A percentile compares a stretch with the other conserved stretches of the same genome.
These are phyloP conservation scores for Adelosebastes latens DNA, from an alignment of 2,797 vertebrate genomes.

Conservation along the genomic window DNA sequence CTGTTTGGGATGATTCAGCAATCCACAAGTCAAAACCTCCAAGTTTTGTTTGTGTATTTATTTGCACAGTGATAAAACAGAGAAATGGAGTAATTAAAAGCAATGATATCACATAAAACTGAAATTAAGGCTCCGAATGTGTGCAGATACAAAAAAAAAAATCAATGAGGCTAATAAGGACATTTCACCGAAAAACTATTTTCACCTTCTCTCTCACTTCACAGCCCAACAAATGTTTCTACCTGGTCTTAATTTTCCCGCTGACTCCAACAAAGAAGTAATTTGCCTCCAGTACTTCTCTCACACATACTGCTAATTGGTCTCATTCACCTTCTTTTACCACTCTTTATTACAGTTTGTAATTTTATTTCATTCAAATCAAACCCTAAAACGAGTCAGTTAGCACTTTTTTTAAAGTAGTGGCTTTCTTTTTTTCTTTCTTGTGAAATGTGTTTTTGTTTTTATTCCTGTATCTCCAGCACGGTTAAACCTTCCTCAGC, in stretches of 20 bases:
- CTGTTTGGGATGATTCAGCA: conserved; percentile 30
- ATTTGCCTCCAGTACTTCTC: neutral
- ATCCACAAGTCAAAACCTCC: conserved; percentile 14
- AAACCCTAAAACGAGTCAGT: neutral
- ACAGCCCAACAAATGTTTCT: neutral
- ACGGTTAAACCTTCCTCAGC: conserved; percentile 8
- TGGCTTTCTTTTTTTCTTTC: neutral
- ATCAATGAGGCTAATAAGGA: neutral
- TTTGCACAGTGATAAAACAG: neutral
- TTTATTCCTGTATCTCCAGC: conserved; percentile 16
- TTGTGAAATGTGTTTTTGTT: conserved; percentile 1
- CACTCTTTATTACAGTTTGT: neutral
- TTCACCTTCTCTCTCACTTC: neutral
- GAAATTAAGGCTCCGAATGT: neutral
- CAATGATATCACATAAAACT: neutral
- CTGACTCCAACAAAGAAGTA: neutral
- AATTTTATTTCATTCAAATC: neutral
- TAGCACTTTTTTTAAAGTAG: neutral
- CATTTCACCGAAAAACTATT: neutral
- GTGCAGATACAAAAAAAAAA: neutral
- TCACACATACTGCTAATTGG: neutral
- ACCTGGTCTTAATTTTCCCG: neutral
- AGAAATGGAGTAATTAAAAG: neutral
- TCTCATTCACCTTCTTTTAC: neutral
- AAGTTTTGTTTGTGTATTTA: neutral